Base-by-base conservation (phyloP, 2,888 invertebrate genomes). In the Strigamia crassipes region DNA sequence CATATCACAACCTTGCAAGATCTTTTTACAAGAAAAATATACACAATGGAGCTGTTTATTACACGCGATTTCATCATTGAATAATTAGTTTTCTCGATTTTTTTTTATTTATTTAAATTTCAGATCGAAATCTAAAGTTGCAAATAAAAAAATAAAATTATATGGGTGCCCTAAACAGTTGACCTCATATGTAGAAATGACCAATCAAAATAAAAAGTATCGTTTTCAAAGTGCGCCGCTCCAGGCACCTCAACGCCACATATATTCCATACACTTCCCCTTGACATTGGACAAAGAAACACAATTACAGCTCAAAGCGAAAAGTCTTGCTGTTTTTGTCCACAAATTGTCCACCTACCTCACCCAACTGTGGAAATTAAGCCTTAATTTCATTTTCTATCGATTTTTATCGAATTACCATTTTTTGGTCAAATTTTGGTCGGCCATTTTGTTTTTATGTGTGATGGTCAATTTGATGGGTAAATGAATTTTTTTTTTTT, bases 51-150 rank as follows among this genome's bases (percentile, higher is more conserved):
- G 73, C 31, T 73, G 73, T 73, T 73, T 73, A 73, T 73, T 73
- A 73, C 27, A 73, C 31, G 73, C 73, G 73, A 73, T 73, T 73
- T 73, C 73, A 73, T 73, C 73, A 73, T 73, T 73, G 73, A 73
- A n/a, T 73, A 73, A 73, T 73, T 73, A 31, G 73, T 73, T 73
- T 73, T 73, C 73, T 27, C 73, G 5, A 12, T 73, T 73, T 73
- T 73, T 73, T 13, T 18, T 18, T 51, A 3, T 18, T 18, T 6
- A 6, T 18, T 18, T 51, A 46, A 15, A 46, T n/a, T n/a, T 12
- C 5, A 66, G 66, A 66, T 66, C 23, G 12, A 27, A 15, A 66
- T 66, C 66, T 23, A 73, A 73, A 27, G 5, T 56, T 66, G 18
- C n/a, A 18, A n/a, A 56, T 18, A 56, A 18, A 56, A 18, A 56